A percentile compares a stretch with the other conserved stretches of the same genome.
These are phyloP conservation scores for Mormyrus iriodes DNA, from an alignment of 2,113 vertebrate genomes.

Conservation along the genomic window DNA sequence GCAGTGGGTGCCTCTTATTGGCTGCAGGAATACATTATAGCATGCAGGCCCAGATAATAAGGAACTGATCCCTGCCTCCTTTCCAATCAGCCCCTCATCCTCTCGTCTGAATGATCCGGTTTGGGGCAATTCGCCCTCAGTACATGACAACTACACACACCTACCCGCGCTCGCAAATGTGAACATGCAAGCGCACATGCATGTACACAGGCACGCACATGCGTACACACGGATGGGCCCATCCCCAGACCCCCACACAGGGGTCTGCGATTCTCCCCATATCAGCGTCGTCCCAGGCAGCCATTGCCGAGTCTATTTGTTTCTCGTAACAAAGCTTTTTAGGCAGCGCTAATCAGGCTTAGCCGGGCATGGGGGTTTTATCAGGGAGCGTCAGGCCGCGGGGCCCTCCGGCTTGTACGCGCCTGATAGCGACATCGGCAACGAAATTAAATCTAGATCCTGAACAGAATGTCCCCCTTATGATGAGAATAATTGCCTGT, in stretches of 20 bases:
- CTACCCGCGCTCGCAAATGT: neutral
- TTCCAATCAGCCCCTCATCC: neutral
- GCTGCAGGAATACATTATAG: slow-evolving; percentile 32
- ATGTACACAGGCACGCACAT: no score
- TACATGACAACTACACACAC: neutral
- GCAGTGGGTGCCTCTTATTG: slow-evolving; percentile 18
- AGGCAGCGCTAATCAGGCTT: slow-evolving; percentile 50
- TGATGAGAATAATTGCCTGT: slow-evolving; percentile 39
- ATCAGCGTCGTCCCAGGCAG: slow-evolving; percentile 48
- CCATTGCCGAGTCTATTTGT: slow-evolving; percentile 47
- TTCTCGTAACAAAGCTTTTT: slow-evolving; percentile 51
- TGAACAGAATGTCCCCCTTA: slow-evolving; percentile 32
- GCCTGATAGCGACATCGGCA: slow-evolving; percentile 48
- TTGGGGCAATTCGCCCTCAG: neutral
- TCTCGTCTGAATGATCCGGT: neutral
- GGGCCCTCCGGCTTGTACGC: slow-evolving; percentile 38
- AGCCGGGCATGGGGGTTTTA: slow-evolving; percentile 42
- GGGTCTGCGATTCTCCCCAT: slow-evolving; percentile 45
- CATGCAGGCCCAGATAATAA: slow-evolving; percentile 18
- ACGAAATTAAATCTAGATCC: slow-evolving; percentile 54
- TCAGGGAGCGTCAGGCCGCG: slow-evolving; percentile 43
- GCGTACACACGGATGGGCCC: neutral
- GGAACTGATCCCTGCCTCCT: neutral
- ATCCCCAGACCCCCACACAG: slow-evolving; percentile 18
- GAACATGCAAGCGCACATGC: neutral